Evolutionary conservation across 2,113 vertebrate genomes (phyloP).

Genomic region (Mormyrus lacerda): DNA sequence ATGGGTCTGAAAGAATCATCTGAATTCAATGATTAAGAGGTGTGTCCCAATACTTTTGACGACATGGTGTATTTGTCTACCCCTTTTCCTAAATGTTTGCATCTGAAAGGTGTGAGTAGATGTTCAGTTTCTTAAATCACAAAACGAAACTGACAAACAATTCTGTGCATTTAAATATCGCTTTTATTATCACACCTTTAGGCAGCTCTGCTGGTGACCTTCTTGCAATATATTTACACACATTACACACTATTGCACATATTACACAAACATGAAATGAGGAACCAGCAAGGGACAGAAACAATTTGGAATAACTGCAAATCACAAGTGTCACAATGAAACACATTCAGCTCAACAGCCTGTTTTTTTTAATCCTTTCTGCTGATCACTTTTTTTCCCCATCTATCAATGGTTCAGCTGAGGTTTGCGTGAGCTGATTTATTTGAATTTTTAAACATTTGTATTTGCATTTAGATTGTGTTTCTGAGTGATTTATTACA

Average conservation of each 20-base stretch:
- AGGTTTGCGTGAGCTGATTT: constrained; percentile 4
- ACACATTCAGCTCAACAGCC: not conserved
- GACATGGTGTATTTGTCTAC: not conserved
- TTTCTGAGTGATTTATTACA: constrained; percentile 20
- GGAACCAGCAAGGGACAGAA: not conserved
- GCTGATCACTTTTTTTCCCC: not conserved
- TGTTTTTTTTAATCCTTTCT: not conserved
- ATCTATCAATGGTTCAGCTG: not conserved
- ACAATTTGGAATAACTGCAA: not conserved
- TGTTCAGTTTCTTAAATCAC: not conserved
- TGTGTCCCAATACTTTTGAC: not conserved
- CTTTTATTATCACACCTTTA: not conserved
- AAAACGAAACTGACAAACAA: not conserved
- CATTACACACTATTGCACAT: constrained; percentile 1
- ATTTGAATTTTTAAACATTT: constrained; percentile 17
- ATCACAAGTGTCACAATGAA: not conserved
- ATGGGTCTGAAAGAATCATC: not conserved
- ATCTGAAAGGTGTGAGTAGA: not conserved
- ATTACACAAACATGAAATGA: not conserved
- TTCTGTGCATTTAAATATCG: not conserved
- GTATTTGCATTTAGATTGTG: constrained; percentile 28
- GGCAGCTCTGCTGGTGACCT: not conserved
- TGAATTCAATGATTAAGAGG: not conserved
- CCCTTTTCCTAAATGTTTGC: not conserved
- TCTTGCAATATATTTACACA: not conserved